Evolutionary conservation across 2,797 vertebrate species (phyloP).

Genomic region (Lagorchestes hirsutus): DNA sequence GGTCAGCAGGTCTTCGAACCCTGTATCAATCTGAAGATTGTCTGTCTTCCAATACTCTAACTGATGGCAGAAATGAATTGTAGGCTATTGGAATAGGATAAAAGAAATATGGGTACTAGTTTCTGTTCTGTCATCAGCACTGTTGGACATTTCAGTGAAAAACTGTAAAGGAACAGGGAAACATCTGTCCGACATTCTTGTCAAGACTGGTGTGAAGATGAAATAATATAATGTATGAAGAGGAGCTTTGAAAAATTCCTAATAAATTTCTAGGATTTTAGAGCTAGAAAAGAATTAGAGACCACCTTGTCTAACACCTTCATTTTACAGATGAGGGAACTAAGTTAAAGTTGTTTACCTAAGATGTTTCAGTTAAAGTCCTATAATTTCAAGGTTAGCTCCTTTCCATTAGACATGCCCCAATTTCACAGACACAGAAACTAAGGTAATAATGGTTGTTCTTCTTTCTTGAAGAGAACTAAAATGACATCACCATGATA

Average conservation of each 20-base stretch:
- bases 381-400: background rate
- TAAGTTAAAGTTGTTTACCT: background rate
- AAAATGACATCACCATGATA: too few relatives aligned
- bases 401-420: background rate
- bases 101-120: background rate
- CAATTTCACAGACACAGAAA: background rate
- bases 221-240: conserved; percentile 62
- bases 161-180: conserved; percentile 48
- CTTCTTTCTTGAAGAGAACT: too few relatives aligned
- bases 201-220: conserved; percentile 68
- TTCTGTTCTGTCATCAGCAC: background rate
- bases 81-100: background rate
- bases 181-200: conserved; percentile 69
- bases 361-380: background rate
- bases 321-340: background rate
- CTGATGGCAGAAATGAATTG: background rate
- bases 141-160: background rate
- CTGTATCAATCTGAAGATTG: background rate
- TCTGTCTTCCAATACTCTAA: background rate
- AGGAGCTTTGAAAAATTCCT: conserved; percentile 49
- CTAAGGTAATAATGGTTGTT: background rate
- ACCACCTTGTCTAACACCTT: background rate
- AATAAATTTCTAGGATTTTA: background rate
- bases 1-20: background rate
- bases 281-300: background rate